Evolutionary conservation across 2,888 invertebrate species (phyloP).

Genomic region (Meloe dianella): DNA sequence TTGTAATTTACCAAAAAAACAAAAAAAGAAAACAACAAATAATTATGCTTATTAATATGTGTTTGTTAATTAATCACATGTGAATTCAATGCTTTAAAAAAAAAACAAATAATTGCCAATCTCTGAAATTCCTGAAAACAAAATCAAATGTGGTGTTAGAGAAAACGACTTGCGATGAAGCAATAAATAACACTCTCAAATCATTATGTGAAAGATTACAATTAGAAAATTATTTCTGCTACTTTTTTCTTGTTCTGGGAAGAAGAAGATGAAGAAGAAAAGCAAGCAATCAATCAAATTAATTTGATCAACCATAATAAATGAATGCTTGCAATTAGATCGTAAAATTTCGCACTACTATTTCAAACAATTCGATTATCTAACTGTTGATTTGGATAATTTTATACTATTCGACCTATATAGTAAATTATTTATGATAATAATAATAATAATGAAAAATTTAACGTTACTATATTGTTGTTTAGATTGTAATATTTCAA

Average conservation of each 20-base stretch:
- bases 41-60: not conserved
- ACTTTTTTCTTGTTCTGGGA: no score
- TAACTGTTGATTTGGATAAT: slow-evolving; percentile 11
- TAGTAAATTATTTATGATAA: not conserved
- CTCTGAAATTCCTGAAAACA: no score
- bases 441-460: slow-evolving; percentile 12
- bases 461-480: not conserved
- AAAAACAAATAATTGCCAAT: not conserved
- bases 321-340: not conserved
- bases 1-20: not conserved
- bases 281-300: no score
- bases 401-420: not conserved
- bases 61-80: not conserved
- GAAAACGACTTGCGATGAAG: no score
- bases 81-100: not conserved
- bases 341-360: not conserved
- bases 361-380: not conserved
- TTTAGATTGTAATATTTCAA: slow-evolving; percentile 29
- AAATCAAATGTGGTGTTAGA: no score
- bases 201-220: not conserved
- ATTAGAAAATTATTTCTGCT: no score
- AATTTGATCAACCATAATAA: not conserved
- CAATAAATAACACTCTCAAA: no score
- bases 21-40: no score
- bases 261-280: no score